Conservation (phyloP, 2,113 vertebrate species). For the Echinops telfairi region DNA sequence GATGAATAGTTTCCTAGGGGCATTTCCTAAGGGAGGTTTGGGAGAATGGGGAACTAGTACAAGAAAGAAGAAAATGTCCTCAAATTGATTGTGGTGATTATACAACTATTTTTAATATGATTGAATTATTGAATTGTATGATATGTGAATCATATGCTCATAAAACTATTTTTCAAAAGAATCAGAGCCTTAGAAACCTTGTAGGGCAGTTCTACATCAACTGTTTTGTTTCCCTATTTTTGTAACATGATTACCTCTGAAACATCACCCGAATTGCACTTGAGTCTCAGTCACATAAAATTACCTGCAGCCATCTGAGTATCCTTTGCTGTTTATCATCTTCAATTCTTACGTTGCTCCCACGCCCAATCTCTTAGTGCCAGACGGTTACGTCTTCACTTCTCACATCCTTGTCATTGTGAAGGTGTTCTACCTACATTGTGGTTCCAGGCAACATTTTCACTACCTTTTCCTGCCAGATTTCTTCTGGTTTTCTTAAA, state of each 20-base stretch:
- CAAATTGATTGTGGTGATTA: too few relatives aligned
- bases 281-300: neutral
- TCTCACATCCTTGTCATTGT: neutral
- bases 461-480: neutral
- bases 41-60: too few relatives aligned
- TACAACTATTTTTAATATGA: too few relatives aligned
- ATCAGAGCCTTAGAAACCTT: too few relatives aligned
- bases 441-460: conserved; percentile 4
- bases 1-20: too few relatives aligned
- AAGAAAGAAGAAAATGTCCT: too few relatives aligned
- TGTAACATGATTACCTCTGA: neutral
- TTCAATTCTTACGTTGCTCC: neutral
- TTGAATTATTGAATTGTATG: too few relatives aligned
- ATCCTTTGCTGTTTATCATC: neutral
- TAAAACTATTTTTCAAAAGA: too few relatives aligned
- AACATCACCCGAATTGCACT: neutral
- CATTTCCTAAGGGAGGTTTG: too few relatives aligned
- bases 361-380: neutral
- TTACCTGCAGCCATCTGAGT: neutral
- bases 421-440: neutral
- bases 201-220: too few relatives aligned
- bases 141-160: too few relatives aligned
- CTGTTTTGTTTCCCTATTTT: too few relatives aligned
- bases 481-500: neutral
- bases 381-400: neutral